phyloP scores from a whole-genome alignment of 2,888 invertebrate species.

The Gymnoscelis rufifasciata region DNA sequence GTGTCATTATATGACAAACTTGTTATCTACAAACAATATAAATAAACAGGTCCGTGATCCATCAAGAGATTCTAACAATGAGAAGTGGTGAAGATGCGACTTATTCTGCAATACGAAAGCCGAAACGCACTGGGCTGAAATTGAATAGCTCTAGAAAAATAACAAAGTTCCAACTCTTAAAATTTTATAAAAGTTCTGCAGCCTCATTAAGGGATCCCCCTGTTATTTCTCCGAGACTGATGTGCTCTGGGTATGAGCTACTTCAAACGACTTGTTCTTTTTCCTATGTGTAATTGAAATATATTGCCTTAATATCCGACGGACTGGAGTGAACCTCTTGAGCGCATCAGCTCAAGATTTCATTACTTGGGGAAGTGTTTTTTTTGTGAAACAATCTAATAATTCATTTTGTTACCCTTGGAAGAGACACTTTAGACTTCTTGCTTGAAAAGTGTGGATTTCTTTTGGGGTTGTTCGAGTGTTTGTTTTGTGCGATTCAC shows the following conservation, averaged over 20 bases:
- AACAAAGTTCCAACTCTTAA: conserved; percentile 52
- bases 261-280: conserved; percentile 78
- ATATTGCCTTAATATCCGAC: conserved; percentile 78
- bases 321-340: conserved; percentile 69
- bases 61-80: too few relatives aligned
- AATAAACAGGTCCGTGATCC: too few relatives aligned
- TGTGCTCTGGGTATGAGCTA: conserved; percentile 76
- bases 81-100: too few relatives aligned
- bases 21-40: too few relatives aligned
- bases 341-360: conserved; percentile 75
- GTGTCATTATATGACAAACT: too few relatives aligned
- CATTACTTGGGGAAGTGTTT: conserved; percentile 74
- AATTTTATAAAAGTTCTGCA: conserved; percentile 63
- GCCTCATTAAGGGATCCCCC: conserved; percentile 69
- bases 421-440: conserved; percentile 56
- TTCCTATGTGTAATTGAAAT: conserved; percentile 79
- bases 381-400: conserved; percentile 70
- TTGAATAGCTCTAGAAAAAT: conserved; percentile 54
- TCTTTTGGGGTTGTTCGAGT: conserved; percentile 33
- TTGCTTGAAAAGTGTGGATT: conserved; percentile 44
- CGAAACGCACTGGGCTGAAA: too few relatives aligned
- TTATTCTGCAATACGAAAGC: too few relatives aligned
- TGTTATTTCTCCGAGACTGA: conserved; percentile 72
- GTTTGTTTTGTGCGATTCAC: conserved; percentile 8
- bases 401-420: conserved; percentile 70